Conservation (phyloP, 1,140 invertebrate genomes). For the Bombyx mandarina region DNA sequence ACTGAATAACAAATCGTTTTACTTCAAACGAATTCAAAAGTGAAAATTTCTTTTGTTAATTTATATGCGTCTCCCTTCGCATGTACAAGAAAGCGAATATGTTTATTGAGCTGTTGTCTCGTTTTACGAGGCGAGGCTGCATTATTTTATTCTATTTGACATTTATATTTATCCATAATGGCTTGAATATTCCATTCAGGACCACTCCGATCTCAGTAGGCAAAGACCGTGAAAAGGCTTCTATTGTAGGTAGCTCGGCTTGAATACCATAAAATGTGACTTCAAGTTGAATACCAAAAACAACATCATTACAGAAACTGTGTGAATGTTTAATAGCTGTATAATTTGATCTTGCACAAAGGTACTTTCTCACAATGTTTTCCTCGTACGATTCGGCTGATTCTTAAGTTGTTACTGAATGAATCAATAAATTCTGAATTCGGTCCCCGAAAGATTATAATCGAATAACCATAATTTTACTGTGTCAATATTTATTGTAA, state of each 20-base stretch:
- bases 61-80: no score
- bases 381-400: no score
- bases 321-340: background rate
- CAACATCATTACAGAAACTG: no score
- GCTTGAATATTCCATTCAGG: constrained; percentile 40
- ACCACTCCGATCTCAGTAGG: constrained; percentile 8
- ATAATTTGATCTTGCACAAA: constrained; percentile 1
- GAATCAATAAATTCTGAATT: constrained; percentile 5
- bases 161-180: constrained; percentile 62
- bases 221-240: constrained; percentile 2
- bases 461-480: constrained; percentile 9
- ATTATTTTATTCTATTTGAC: constrained; percentile 48
- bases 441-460: constrained; percentile 6
- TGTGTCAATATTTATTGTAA: constrained; percentile 4
- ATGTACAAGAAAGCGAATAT: constrained; percentile 36
- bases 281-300: no score
- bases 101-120: constrained; percentile 53
- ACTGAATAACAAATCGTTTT: no score
- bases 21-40: no score
- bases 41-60: no score
- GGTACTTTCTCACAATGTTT: background rate
- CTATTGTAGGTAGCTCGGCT: constrained; percentile 1
- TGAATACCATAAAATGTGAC: no score
- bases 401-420: background rate
- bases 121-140: constrained; percentile 40